These are phyloP conservation scores for Varecia variegata DNA, from an alignment of 2,797 vertebrate species.

Conservation along the genomic window DNA sequence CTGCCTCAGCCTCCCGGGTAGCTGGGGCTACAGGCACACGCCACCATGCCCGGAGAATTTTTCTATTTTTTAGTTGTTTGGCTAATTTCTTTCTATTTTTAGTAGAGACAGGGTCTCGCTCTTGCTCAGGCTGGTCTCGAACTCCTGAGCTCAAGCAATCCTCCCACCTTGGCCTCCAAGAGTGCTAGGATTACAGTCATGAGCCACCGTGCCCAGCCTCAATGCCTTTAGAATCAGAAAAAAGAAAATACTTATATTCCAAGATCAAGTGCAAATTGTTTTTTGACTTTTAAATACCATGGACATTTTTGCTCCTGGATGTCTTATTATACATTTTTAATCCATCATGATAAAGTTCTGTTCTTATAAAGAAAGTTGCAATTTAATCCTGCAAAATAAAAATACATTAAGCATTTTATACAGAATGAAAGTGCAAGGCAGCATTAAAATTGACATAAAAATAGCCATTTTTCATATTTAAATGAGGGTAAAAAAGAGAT, in stretches of 20 bases:
- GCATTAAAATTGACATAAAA: neutral
- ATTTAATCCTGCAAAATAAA: slow-evolving; percentile 21
- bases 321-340: neutral
- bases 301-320: neutral
- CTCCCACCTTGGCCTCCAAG: too few species aligned
- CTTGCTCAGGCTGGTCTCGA: too few species aligned
- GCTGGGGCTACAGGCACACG: too few species aligned
- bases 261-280: neutral
- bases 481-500: neutral
- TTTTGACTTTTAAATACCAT: slow-evolving; percentile 31
- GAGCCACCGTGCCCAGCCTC: too few species aligned
- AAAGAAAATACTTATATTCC: neutral
- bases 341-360: neutral
- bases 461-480: neutral
- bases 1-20: too few species aligned
- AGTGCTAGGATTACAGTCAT: too few species aligned
- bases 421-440: neutral
- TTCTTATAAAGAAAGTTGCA: neutral
- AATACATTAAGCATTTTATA: neutral
- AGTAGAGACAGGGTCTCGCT: too few species aligned
- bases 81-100: too few species aligned
- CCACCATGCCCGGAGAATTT: too few species aligned
- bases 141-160: too few species aligned
- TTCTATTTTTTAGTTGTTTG: too few species aligned
- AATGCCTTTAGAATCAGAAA: neutral